Evolutionary conservation across 2,888 invertebrate species (phyloP), one percentile per base, ranked within the genome.

Genomic region (Gisinianus flammeolus): DNA sequence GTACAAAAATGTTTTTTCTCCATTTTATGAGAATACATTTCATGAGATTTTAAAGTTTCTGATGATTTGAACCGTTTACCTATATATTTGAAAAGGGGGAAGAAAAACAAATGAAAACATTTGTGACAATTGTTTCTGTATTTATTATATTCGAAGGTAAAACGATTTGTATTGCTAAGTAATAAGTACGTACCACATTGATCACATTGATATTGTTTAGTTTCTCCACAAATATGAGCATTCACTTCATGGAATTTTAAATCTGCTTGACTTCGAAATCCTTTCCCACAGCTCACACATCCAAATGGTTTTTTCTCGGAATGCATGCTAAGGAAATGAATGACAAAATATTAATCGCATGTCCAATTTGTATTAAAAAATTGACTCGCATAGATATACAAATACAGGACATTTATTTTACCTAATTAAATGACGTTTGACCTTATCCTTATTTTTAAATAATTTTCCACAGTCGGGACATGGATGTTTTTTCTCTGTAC

Each of bases 391-490:
- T 24, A 44, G 16, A 5, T 6, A n/a, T n/a, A n/a, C n/a, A n/a
- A n/a, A n/a, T 26, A 44, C 52, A 70, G 3, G 26, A 1, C 8
- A 70, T 52, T 54, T 44, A 52, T 28, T 24, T n/a, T 24, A n/a
- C 8, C 54, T 76, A 24, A 76, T 76, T 33, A 70, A 35, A 76
- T 76, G 76, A 35, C 76, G 54, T 28, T 76, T 76, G 3, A 76
- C 76, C 62, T 76, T 76, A 35, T 76, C 76, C 30, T 76, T 76
- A 58, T 69, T 76, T 28, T 70, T 76, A 35, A 76, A 76, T n/a
- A 76, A 58, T 70, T 76, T 76, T 26, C 76, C 76, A 70, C 76
- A 76, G 2, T n/a, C 28, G 8, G 76, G 70, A 62, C 76, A 76
- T 26, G 76, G 62, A 58, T 70, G 70, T 30, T 76, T 76, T 35